Evolutionary conservation across 2,113 vertebrate species (phyloP).

Genomic region (Nothoprocta perdicaria): DNA sequence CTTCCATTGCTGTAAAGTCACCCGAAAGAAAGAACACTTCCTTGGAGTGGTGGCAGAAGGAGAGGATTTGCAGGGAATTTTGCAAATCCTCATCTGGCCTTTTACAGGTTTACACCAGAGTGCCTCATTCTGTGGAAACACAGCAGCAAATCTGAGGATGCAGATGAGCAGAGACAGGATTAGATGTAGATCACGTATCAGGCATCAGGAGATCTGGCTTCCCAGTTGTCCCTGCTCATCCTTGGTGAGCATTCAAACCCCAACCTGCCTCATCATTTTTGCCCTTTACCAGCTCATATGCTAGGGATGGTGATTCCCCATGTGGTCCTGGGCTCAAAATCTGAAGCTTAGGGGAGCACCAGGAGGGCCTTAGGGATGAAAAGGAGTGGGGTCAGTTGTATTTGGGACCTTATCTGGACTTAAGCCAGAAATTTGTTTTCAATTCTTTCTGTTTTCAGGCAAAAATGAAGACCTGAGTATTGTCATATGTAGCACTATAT

Average conservation of each 20-base stretch:
- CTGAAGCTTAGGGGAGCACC: neutral
- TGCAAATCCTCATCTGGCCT: neutral
- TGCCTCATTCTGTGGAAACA: neutral
- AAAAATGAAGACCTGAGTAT: neutral
- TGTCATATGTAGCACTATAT: neutral
- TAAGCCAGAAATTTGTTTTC: neutral
- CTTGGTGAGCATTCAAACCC: neutral
- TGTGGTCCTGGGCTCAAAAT: neutral
- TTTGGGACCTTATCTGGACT: neutral
- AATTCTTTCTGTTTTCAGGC: neutral
- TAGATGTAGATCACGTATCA: neutral
- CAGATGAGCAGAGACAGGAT: neutral
- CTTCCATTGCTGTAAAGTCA: neutral
- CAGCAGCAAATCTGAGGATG: neutral
- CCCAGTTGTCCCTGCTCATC: neutral
- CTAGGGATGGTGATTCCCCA: neutral
- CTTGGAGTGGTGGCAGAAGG: neutral
- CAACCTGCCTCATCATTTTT: neutral
- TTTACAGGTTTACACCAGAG: neutral
- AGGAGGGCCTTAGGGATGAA: rapidly evolving
- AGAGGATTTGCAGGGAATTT: neutral
- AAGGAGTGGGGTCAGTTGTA: neutral
- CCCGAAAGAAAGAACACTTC: neutral
- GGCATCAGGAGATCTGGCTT: neutral
- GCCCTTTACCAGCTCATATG: neutral